Percentiles rank a stretch among this genome's conserved stretches.
Evolutionary conservation across 2,113 vertebrate genomes (phyloP).

Genomic region (Ictalurus furcatus): DNA sequence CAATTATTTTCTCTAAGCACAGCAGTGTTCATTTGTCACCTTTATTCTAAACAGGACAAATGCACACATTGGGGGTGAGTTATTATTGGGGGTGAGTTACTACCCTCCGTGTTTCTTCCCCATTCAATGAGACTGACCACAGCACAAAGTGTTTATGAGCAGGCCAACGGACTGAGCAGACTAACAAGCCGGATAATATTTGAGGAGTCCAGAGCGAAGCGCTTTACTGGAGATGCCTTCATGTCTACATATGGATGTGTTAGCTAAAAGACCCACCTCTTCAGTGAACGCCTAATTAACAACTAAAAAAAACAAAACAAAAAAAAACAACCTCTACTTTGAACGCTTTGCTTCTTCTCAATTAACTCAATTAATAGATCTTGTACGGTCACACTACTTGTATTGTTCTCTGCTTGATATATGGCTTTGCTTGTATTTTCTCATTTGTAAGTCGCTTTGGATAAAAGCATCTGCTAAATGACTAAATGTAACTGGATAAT

Average conservation of each 20-base stretch:
- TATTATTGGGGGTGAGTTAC: not conserved
- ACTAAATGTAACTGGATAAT: too few species aligned
- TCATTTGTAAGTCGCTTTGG: too few species aligned
- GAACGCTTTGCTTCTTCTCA: too few species aligned
- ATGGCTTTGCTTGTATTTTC: too few species aligned
- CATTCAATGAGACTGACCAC: not conserved
- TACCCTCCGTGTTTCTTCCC: not conserved
- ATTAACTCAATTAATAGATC: too few species aligned
- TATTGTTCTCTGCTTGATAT: too few species aligned
- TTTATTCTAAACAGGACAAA: not conserved
- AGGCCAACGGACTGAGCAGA: not conserved
- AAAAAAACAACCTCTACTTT: too few species aligned
- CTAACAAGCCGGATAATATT: not conserved
- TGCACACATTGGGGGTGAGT: not conserved
- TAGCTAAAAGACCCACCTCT: too few species aligned
- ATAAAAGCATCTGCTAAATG: too few species aligned
- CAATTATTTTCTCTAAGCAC: conserved; percentile 7
- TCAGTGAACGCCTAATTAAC: too few species aligned
- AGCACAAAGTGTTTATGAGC: not conserved
- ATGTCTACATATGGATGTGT: not conserved
- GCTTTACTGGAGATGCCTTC: not conserved
- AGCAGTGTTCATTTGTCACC: not conserved
- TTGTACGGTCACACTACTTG: too few species aligned
- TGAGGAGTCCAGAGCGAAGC: not conserved
- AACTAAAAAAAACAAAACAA: too few species aligned